A percentile compares a stretch with the other conserved stretches of the same genome.
Evolutionary conservation across 1,140 invertebrate genomes (phyloP).

Genomic region (Kradibia gibbosae): DNA sequence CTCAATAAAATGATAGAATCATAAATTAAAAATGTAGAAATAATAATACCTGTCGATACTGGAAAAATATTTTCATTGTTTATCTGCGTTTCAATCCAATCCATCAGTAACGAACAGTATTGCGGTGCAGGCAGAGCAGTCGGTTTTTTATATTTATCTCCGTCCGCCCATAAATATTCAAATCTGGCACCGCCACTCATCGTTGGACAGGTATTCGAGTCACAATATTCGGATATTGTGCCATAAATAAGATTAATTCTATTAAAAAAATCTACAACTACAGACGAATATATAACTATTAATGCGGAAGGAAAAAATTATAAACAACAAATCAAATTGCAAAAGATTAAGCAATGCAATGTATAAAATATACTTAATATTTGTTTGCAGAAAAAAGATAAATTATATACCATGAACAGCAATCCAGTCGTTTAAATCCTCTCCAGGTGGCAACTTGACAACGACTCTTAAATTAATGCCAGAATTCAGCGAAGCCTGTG

Average conservation of each 20-base stretch:
- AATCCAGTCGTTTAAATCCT: constrained; percentile 95
- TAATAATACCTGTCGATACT: constrained; percentile 79
- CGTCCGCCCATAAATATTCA: constrained; percentile 96
- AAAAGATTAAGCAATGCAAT: not conserved
- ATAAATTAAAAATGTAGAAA: no score
- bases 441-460: constrained; percentile 88
- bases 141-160: constrained; percentile 89
- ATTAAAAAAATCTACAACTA: constrained; percentile 97
- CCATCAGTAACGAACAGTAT: constrained; percentile 92
- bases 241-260: constrained; percentile 95
- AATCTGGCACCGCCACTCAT: constrained; percentile 93
- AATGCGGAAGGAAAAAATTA: not conserved
- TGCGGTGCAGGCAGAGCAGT: constrained; percentile 89
- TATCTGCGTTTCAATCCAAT: constrained; percentile 95
- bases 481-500: constrained; percentile 94
- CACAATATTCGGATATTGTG: constrained; percentile 91
- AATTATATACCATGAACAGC: constrained; percentile 88
- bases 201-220: constrained; percentile 88
- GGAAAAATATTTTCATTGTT: constrained; percentile 93
- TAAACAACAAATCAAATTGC: not conserved
- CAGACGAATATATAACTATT: constrained; percentile 55
- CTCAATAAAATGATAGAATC: no score
- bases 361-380: not conserved
- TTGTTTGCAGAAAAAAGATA: not conserved
- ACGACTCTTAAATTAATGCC: constrained; percentile 91